Evolutionary conservation across 2,888 invertebrate species (phyloP).

Genomic region (Parasteatoda lunata): DNA sequence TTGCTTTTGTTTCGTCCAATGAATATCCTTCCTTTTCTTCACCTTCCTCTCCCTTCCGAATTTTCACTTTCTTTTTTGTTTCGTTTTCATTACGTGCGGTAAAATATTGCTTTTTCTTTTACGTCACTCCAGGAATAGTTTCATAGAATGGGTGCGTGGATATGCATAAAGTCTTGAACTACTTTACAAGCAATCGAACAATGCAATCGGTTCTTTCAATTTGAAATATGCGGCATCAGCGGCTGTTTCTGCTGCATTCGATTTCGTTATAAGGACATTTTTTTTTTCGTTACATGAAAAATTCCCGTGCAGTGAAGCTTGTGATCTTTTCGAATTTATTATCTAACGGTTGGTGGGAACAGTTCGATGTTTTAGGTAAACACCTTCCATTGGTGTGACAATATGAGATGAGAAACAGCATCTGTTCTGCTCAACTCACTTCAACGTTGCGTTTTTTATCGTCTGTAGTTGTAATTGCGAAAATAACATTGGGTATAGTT

Average conservation of each 20-base stretch:
- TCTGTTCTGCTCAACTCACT: conserved; percentile 24
- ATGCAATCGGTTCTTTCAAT: conserved; percentile 7
- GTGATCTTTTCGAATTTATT: not conserved
- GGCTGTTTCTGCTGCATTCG: no score
- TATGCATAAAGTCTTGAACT: conserved; percentile 14
- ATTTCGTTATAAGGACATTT: no score
- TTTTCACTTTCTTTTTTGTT: not conserved
- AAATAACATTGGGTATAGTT: not conserved
- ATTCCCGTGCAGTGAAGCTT: no score
- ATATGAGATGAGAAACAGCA: conserved; percentile 32
- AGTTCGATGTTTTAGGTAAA: not conserved
- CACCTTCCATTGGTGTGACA: not conserved
- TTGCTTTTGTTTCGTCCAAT: conserved; percentile 26
- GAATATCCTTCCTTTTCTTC: conserved; percentile 15
- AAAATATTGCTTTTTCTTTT: conserved; percentile 27
- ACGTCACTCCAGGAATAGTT: not conserved
- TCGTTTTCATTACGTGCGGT: conserved; percentile 20
- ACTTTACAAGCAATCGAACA: conserved; percentile 29
- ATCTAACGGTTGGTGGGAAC: not conserved
- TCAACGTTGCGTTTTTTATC: not conserved
- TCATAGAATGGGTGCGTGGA: no score
- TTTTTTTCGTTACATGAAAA: no score
- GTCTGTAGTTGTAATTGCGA: not conserved
- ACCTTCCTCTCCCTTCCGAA: conserved; percentile 7
- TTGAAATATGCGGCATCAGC: conserved; percentile 15